Conservation (phyloP, 2,113 vertebrate genomes). For the Leptocoma aspasia region DNA sequence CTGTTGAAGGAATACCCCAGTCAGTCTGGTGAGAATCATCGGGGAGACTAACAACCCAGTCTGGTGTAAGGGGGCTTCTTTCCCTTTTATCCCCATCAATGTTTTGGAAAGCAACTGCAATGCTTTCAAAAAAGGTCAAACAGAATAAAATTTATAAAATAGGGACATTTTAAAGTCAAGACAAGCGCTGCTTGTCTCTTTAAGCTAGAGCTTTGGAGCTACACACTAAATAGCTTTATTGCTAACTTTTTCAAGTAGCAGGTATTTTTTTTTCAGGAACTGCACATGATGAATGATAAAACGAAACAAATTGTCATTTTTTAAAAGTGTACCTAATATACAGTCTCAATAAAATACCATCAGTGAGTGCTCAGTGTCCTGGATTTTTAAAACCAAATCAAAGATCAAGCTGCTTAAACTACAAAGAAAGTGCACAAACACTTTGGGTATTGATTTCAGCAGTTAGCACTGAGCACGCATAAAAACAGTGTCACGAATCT, state of each 20-base stretch:
- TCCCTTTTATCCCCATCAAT: not conserved
- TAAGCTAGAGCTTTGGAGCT: not conserved
- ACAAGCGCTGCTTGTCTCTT: not conserved
- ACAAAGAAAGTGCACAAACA: not conserved
- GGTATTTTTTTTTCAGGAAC: not conserved
- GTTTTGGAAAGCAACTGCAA: not conserved
- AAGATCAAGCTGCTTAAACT: not conserved
- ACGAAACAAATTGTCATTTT: not conserved
- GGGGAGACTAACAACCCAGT: not conserved
- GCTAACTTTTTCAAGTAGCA: not conserved
- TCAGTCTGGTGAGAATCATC: not conserved
- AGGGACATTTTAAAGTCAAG: not conserved
- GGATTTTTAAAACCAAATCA: not conserved
- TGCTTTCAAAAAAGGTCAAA: not conserved
- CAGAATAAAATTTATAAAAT: not conserved
- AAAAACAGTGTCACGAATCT: not conserved
- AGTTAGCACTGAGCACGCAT: not conserved
- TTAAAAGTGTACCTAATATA: not conserved
- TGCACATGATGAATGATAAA: not conserved
- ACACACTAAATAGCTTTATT: not conserved
- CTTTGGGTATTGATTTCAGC: not conserved
- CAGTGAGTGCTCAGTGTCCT: not conserved
- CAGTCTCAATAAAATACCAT: not conserved
- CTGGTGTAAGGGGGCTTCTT: not conserved
- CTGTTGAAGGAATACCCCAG: not conserved